Conservation (phyloP, 1,140 invertebrate genomes). For the Psix sp. region DNA sequence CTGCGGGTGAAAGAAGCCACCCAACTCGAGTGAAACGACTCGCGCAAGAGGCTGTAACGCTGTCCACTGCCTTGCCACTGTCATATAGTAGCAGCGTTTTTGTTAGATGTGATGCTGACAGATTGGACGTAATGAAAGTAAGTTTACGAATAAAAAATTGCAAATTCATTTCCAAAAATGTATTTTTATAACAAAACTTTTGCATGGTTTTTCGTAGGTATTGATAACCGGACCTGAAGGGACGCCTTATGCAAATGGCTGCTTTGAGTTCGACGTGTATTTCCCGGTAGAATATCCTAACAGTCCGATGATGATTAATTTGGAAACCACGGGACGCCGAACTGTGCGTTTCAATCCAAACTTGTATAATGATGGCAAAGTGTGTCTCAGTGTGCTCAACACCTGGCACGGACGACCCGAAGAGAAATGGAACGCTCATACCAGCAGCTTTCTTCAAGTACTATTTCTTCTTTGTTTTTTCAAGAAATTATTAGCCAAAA, state of each 20-base stretch:
- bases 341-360: slow-evolving; percentile 98
- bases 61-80: slow-evolving; percentile 95
- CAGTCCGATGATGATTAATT: slow-evolving; percentile 89
- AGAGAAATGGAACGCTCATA: slow-evolving; percentile 98
- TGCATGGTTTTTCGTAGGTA: slow-evolving; percentile 79
- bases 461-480: slow-evolving; percentile 1
- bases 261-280: slow-evolving; percentile 94
- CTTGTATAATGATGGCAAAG: slow-evolving; percentile 97
- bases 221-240: slow-evolving; percentile 94
- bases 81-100: slow-evolving; percentile 97
- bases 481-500: too few species aligned
- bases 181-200: background rate
- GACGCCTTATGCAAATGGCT: slow-evolving; percentile 93
- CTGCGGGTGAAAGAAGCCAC: slow-evolving; percentile 90
- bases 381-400: slow-evolving; percentile 96
- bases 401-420: slow-evolving; percentile 99
- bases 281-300: slow-evolving; percentile 92
- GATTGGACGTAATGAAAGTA: slow-evolving; percentile 97
- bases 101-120: slow-evolving; percentile 95
- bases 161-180: background rate
- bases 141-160: slow-evolving; percentile 6
- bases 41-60: slow-evolving; percentile 96
- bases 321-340: slow-evolving; percentile 95
- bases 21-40: slow-evolving; percentile 92
- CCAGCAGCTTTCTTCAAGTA: slow-evolving; percentile 96